A percentile compares a stretch with the other conserved stretches of the same genome.
Conservation (phyloP, 2,113 vertebrate genomes). For the Polyodon spathula region DNA sequence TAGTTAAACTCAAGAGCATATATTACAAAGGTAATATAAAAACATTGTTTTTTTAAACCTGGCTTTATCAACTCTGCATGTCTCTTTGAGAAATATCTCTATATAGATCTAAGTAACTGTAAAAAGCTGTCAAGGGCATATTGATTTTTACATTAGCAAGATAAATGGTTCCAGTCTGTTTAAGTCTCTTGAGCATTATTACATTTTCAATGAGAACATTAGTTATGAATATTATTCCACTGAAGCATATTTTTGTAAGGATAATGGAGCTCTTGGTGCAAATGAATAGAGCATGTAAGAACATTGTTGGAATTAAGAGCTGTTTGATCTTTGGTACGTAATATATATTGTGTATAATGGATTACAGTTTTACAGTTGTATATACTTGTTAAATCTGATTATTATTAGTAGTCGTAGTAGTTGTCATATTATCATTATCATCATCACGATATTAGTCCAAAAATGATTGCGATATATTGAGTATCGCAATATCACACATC, state of each 20-base stretch:
- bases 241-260: not conserved
- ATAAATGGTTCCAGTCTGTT: constrained; percentile 1
- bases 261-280: not conserved
- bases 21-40: no score
- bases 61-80: no score
- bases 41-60: no score
- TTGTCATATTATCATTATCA: not conserved
- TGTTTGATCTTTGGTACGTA: not conserved
- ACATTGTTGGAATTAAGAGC: not conserved
- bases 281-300: not conserved
- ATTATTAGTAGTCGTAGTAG: not conserved
- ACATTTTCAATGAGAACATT: constrained; percentile 4
- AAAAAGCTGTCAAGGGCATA: not conserved
- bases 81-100: not conserved
- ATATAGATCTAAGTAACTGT: not conserved
- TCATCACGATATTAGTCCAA: no score
- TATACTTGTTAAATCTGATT: not conserved
- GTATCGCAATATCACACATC: no score
- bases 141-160: constrained; percentile 3
- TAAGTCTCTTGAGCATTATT: not conserved
- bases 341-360: not conserved
- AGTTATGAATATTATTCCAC: not conserved
- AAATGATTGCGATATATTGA: no score
- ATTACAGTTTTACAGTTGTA: not conserved
- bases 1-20: no score